These are phyloP conservation scores for Pipistrellus pipistrellus DNA, from an alignment of 2,797 vertebrate genomes.

Conservation along the genomic window DNA sequence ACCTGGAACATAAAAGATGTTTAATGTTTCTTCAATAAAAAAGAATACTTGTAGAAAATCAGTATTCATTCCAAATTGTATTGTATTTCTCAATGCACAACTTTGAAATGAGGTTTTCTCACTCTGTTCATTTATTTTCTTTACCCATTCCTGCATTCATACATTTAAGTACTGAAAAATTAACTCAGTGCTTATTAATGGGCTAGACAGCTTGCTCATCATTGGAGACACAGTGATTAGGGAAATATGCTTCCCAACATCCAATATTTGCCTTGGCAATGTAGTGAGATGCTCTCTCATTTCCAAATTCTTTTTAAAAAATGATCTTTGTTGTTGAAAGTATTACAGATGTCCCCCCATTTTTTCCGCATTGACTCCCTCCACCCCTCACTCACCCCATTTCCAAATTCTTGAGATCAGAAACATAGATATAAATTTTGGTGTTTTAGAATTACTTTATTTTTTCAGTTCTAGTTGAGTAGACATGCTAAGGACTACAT, in stretches of 20 bases:
- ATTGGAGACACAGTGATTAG: not conserved
- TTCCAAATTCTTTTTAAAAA: not conserved
- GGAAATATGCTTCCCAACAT: conserved; percentile 11
- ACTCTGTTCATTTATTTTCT: conserved; percentile 7
- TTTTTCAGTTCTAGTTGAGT: conserved; percentile 58
- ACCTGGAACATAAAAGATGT: not conserved
- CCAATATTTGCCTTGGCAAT: conserved; percentile 37
- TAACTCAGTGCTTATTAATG: conserved; percentile 25
- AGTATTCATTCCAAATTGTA: conserved; percentile 41
- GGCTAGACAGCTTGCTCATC: not conserved
- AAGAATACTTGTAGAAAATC: conserved; percentile 24
- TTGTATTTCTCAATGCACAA: not conserved
- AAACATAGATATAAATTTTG: conserved; percentile 47
- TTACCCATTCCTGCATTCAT: conserved; percentile 25
- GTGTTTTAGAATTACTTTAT: conserved; percentile 45
- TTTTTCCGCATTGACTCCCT: no score
- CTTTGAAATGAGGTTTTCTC: conserved; percentile 48
- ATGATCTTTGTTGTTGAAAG: not conserved
- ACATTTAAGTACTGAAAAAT: conserved; percentile 44
- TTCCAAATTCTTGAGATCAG: conserved; percentile 37
- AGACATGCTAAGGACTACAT: conserved; percentile 33
- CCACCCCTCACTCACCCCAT: not conserved
- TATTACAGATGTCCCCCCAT: no score
- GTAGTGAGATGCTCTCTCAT: not conserved
- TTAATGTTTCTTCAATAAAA: conserved; percentile 14